A percentile compares a stretch with the other conserved stretches of the same genome.
Evolutionary conservation across 2,113 vertebrate genomes (phyloP).

Genomic region (Paramisgurnus dabryanus): DNA sequence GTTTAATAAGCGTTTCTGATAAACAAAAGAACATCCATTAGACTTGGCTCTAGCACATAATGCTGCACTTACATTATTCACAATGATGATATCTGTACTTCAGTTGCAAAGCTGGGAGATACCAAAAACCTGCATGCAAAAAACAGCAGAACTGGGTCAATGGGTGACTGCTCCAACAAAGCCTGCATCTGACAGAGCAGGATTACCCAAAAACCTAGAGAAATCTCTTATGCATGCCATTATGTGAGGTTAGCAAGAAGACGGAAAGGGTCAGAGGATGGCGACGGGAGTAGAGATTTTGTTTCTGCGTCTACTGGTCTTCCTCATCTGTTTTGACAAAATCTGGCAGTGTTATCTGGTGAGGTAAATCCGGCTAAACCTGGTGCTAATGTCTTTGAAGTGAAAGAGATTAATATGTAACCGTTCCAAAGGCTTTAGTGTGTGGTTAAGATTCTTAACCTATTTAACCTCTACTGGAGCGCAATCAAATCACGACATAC

Average conservation of each 20-base stretch:
- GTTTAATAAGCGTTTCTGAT: slow-evolving; percentile 43
- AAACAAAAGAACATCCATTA: slow-evolving; percentile 43
- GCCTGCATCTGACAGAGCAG: slow-evolving; percentile 18
- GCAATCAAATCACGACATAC: slow-evolving; percentile 74
- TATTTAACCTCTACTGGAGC: slow-evolving; percentile 85
- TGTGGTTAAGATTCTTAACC: slow-evolving; percentile 91
- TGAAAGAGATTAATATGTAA: slow-evolving; percentile 94
- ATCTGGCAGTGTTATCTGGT: slow-evolving; percentile 75
- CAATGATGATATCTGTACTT: slow-evolving; percentile 25
- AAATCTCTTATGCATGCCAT: slow-evolving; percentile 30
- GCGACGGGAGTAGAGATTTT: neutral
- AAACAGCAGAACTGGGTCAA: slow-evolving; percentile 33
- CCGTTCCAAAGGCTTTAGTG: slow-evolving; percentile 86
- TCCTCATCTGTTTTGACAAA: slow-evolving; percentile 68
- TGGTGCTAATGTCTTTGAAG: slow-evolving; percentile 87
- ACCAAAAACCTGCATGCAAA: slow-evolving; percentile 12
- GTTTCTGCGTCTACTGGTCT: slow-evolving; percentile 28
- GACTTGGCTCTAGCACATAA: slow-evolving; percentile 28
- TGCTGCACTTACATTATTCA: slow-evolving; percentile 20
- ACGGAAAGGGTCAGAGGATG: neutral
- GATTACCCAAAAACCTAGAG: slow-evolving; percentile 37
- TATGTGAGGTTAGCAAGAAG: neutral
- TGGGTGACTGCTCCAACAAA: slow-evolving; percentile 26
- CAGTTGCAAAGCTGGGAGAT: slow-evolving; percentile 9
- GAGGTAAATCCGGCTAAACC: slow-evolving; percentile 88